A percentile compares a stretch with the other conserved stretches of the same genome.
phyloP scores from a whole-genome alignment of 2,888 invertebrate species.

The Drosophila kanekoi region DNA sequence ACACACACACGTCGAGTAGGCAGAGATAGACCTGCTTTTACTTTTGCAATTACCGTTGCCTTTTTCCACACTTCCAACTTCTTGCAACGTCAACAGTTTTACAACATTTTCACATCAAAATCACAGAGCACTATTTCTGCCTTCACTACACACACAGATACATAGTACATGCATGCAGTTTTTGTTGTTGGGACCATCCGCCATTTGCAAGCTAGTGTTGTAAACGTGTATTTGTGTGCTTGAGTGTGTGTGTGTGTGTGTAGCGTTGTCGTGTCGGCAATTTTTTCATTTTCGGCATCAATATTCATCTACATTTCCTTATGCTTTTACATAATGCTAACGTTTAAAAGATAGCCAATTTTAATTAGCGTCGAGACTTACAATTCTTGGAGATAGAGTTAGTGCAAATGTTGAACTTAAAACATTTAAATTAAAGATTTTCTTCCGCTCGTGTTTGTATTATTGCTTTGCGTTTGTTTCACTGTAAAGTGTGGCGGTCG shows the following conservation, averaged over 20 bases:
- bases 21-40: slow-evolving; percentile 29
- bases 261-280: slow-evolving; percentile 76
- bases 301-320: slow-evolving; percentile 35
- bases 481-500: slow-evolving; percentile 51
- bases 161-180: slow-evolving; percentile 59
- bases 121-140: slow-evolving; percentile 58
- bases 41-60: slow-evolving; percentile 49
- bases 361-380: slow-evolving; percentile 52
- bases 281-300: slow-evolving; percentile 59
- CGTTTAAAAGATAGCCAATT: slow-evolving; percentile 33
- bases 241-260: slow-evolving; percentile 45
- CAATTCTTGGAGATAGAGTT: slow-evolving; percentile 54
- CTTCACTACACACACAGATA: slow-evolving; percentile 33
- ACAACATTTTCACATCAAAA: slow-evolving; percentile 63
- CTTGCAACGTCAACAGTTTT: slow-evolving; percentile 76
- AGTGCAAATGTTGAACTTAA: slow-evolving; percentile 48
- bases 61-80: slow-evolving; percentile 44
- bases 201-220: slow-evolving; percentile 70
- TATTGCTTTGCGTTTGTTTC: slow-evolving; percentile 57
- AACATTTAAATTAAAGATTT: slow-evolving; percentile 63
- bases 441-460: slow-evolving; percentile 57
- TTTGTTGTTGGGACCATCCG: slow-evolving; percentile 68
- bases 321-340: slow-evolving; percentile 33
- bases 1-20: slow-evolving; percentile 23
- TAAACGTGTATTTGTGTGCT: slow-evolving; percentile 45